These are phyloP conservation scores for Tetraneura akinire DNA, from an alignment of 1,140 invertebrate species.

Conservation along the genomic window DNA sequence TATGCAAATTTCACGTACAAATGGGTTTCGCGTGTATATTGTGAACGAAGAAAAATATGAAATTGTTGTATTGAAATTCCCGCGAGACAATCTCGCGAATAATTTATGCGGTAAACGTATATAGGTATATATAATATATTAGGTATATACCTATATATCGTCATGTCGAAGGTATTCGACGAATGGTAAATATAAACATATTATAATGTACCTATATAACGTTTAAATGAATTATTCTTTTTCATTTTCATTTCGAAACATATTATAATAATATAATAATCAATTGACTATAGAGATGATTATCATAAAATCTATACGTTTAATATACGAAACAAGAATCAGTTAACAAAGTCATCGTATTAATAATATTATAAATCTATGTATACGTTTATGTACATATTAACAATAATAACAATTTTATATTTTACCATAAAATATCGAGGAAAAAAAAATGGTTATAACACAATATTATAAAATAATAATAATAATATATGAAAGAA, in stretches of 20 bases:
- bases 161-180: too few relatives aligned
- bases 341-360: slow-evolving; percentile 34
- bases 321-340: slow-evolving; percentile 16
- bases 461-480: slow-evolving; percentile 25
- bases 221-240: slow-evolving; percentile 7
- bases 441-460: not conserved
- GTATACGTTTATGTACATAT: slow-evolving; percentile 37
- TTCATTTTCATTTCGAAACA: not conserved
- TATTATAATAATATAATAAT: not conserved
- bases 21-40: too few relatives aligned
- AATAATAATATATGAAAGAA: not conserved
- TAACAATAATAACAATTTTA: slow-evolving; percentile 43
- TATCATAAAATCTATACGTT: slow-evolving; percentile 18
- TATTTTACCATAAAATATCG: slow-evolving; percentile 17
- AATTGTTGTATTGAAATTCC: too few relatives aligned
- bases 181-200: too few relatives aligned
- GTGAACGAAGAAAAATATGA: too few relatives aligned
- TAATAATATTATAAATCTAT: slow-evolving; percentile 31
- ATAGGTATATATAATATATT: not conserved
- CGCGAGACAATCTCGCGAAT: too few relatives aligned
- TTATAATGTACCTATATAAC: too few relatives aligned
- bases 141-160: not conserved
- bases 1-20: too few relatives aligned
- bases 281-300: slow-evolving; percentile 43
- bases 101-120: not conserved